Conservation (phyloP, 2,797 vertebrate species). For the Sarcophilus harrisii region DNA sequence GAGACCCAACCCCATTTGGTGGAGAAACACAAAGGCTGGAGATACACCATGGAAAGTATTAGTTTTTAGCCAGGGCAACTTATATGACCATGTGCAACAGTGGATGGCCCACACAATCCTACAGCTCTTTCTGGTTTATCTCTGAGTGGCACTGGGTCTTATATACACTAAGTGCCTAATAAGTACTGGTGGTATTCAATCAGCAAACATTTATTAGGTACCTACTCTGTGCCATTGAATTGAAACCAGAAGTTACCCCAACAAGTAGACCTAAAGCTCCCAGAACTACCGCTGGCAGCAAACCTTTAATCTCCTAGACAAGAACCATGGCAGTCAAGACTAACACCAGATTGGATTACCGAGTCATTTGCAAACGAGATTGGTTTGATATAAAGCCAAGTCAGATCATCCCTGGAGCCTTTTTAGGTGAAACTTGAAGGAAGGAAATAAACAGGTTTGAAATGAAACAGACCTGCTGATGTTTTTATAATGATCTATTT, state of each 20-base stretch:
- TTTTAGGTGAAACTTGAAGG: not conserved
- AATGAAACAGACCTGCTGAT: not conserved
- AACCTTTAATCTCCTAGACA: not conserved
- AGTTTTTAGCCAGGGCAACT: not conserved
- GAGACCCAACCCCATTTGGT: not conserved
- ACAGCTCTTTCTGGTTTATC: not conserved
- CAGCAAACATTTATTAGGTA: not conserved
- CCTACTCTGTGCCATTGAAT: not conserved
- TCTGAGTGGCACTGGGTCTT: not conserved
- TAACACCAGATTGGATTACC: not conserved
- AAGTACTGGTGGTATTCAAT: not conserved
- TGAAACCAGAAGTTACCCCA: not conserved
- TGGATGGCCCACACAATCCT: not conserved
- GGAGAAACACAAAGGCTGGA: not conserved
- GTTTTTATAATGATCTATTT: not conserved
- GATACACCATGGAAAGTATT: not conserved
- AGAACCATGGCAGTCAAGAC: not conserved
- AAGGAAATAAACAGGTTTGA: not conserved
- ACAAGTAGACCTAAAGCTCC: not conserved
- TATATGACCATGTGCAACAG: not conserved
- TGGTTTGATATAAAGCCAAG: not conserved
- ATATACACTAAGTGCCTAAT: not conserved
- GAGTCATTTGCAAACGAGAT: not conserved
- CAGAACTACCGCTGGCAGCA: not conserved
- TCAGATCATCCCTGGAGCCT: not conserved